phyloP scores from a whole-genome alignment of 2,797 vertebrate genomes.

The Enteromius mattozi region DNA sequence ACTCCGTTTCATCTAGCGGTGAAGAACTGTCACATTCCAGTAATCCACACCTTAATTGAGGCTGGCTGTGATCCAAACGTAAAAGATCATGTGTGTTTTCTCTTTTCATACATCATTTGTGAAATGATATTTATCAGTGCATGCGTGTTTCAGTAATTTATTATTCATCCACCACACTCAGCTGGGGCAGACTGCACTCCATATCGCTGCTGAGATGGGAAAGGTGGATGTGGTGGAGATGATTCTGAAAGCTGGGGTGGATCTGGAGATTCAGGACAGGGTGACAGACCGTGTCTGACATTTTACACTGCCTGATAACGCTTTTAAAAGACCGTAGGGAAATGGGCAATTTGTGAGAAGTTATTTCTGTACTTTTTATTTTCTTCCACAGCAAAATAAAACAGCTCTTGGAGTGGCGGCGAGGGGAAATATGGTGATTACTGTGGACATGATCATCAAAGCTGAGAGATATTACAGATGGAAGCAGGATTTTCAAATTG shows the following conservation, averaged over 20 bases:
- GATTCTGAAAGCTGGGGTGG: slow-evolving; percentile 82
- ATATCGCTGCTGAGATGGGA: slow-evolving; percentile 86
- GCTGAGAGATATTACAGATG: slow-evolving; percentile 85
- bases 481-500: slow-evolving; percentile 70
- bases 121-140: neutral
- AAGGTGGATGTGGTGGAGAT: slow-evolving; percentile 86
- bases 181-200: slow-evolving; percentile 87
- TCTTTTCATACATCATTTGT: neutral
- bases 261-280: slow-evolving; percentile 81
- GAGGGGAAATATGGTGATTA: slow-evolving; percentile 83
- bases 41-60: slow-evolving; percentile 82
- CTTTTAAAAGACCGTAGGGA: neutral
- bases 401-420: slow-evolving; percentile 85
- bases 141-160: neutral
- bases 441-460: slow-evolving; percentile 95
- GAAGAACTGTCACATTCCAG: slow-evolving; percentile 75
- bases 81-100: slow-evolving; percentile 79
- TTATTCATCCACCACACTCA: slow-evolving; percentile 60
- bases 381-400: slow-evolving; percentile 82
- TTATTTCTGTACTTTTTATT: slow-evolving; percentile 5
- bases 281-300: slow-evolving; percentile 69
- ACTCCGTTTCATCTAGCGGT: slow-evolving; percentile 87
- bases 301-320: neutral
- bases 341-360: neutral
- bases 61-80: slow-evolving; percentile 78